Evolutionary conservation across 2,888 invertebrate species (phyloP), one percentile per base, ranked within the genome.

Genomic region (Patella pellucida): DNA sequence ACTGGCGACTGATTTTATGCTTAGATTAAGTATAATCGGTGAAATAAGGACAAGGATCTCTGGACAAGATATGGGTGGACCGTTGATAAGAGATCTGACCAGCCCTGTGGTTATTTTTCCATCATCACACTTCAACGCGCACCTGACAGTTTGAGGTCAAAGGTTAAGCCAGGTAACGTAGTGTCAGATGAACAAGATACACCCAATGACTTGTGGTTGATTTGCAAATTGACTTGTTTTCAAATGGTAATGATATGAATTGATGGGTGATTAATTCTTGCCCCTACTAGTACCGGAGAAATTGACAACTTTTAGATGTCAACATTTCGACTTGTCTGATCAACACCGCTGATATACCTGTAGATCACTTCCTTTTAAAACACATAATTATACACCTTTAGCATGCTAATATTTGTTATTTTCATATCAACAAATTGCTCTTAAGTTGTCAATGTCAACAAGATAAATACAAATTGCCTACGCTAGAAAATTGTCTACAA

Each of bases 141-240:
- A 62, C 19, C 62, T 62, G 62, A 62, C 62, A 62, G 19, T 23
- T 62, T n/a, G 14, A 23, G 62, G 62, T 62, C 19, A 62, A 62
- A 62, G 62, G 62, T 62, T 62, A 62, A 23, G 62, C 23, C 62
- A 62, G 62, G 62, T 62, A 62, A 62, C 62, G 62, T 62, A 62
- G 62, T 62, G 62, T 62, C 62, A 62, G 62, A 62, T 62, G 62
- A 23, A 62, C 23, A 62, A 12, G 62, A 62, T 62, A 62, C 62
- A 62, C 62, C 23, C 62, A 23, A 62, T 62, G 62, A 62, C 62
- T 62, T 62, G 62, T 23, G 23, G 62, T 62, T 62, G 62, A 62
- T 62, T 62, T 62, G 62, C 23, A 62, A 62, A 62, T 62, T 62
- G 62, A 62, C 62, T 62, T 62, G 62, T 62, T 62, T 62, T 62